Evolutionary conservation across 2,797 vertebrate genomes (phyloP).

Genomic region (Notoglanidium macrostoma): DNA sequence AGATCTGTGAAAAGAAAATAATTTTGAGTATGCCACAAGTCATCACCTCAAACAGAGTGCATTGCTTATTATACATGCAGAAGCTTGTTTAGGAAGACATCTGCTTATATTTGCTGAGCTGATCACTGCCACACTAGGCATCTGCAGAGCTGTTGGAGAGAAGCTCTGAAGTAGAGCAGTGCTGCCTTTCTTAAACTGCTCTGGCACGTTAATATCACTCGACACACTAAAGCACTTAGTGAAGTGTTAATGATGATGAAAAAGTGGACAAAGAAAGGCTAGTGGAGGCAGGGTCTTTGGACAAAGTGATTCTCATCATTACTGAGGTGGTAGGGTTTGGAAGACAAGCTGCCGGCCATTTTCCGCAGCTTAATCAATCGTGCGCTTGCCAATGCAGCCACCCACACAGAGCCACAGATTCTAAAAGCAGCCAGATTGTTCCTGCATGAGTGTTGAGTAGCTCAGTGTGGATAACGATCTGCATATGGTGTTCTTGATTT

Average conservation of each 20-base stretch:
- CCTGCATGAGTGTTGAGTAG: conserved; percentile 40
- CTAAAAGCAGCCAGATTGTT: conserved; percentile 53
- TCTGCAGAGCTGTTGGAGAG: conserved; percentile 19
- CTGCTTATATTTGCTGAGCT: conserved; percentile 37
- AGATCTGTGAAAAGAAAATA: conserved; percentile 73
- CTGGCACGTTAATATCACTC: conserved; percentile 61
- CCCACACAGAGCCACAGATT: conserved; percentile 52
- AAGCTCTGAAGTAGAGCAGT: conserved; percentile 59
- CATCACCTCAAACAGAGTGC: conserved; percentile 1
- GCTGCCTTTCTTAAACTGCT: conserved; percentile 61
- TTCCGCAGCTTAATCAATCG: conserved; percentile 67
- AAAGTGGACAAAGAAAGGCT: conserved; percentile 44
- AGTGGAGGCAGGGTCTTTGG: conserved; percentile 50
- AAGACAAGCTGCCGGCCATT: conserved; percentile 67
- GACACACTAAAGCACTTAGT: conserved; percentile 59
- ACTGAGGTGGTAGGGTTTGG: conserved; percentile 62
- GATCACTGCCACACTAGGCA: conserved; percentile 43
- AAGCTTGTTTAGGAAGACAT: not conserved
- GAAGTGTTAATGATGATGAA: conserved; percentile 72
- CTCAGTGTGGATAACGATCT: conserved; percentile 42
- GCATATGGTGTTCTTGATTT: conserved; percentile 45
- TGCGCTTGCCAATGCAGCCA: conserved; percentile 47
- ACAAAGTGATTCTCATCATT: conserved; percentile 69
- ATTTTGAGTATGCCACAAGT: conserved; percentile 20
- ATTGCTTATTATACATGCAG: not conserved